These are phyloP conservation scores for Lucifuga dentata DNA, from an alignment of 2,113 vertebrate species.

Conservation along the genomic window DNA sequence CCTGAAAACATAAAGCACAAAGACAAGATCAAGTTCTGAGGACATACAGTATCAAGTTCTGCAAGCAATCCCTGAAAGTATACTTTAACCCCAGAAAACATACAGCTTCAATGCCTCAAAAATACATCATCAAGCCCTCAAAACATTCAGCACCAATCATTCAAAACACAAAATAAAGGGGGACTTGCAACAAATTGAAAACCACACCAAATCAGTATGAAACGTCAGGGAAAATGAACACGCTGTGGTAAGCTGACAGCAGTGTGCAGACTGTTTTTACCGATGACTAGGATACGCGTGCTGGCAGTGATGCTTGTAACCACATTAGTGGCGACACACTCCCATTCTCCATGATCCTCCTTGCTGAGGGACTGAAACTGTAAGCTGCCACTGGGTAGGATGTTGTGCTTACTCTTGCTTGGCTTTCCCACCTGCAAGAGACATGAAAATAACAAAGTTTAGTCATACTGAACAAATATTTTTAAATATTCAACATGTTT, in stretches of 20 bases:
- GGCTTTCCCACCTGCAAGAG: conserved; percentile 95
- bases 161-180: conserved; percentile 19
- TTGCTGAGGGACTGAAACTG: conserved; percentile 97
- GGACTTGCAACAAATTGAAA: conserved; percentile 29
- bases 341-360: conserved; percentile 99
- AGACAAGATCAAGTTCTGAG: too few species aligned
- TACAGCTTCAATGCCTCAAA: too few species aligned
- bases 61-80: too few species aligned
- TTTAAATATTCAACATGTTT: too few species aligned
- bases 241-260: conserved; percentile 25
- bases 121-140: too few species aligned
- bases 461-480: too few species aligned
- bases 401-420: conserved; percentile 98
- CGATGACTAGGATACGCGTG: conserved; percentile 96
- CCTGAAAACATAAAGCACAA: too few species aligned
- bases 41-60: too few species aligned
- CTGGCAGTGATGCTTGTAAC: conserved; percentile 99
- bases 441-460: conserved; percentile 50
- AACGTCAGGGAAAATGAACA: conserved; percentile 10
- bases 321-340: conserved; percentile 97
- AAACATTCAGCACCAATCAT: conserved; percentile 31
- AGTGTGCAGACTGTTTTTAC: conserved; percentile 74
- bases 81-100: too few species aligned
- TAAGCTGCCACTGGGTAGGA: conserved; percentile 95
- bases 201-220: neutral